Conservation (phyloP, 2,888 invertebrate genomes). For the Isoperla grammatica region DNA sequence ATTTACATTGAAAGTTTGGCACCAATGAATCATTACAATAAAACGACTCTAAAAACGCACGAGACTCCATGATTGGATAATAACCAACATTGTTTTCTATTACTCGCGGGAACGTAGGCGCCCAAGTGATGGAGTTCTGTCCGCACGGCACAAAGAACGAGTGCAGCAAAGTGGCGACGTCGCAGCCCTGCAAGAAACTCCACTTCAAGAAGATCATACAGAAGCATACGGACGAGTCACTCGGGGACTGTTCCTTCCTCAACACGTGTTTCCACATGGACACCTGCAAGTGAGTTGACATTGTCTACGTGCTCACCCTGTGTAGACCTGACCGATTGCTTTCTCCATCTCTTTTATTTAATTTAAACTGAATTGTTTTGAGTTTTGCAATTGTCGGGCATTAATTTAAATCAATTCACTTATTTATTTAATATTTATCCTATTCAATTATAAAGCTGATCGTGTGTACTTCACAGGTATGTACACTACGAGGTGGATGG, state of each 20-base stretch:
- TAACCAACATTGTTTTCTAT: too few relatives aligned
- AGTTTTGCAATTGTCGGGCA: not conserved
- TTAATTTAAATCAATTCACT: not conserved
- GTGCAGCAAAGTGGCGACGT: conserved; percentile 54
- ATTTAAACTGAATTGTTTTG: not conserved
- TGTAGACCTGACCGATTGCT: too few relatives aligned
- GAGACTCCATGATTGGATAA: too few relatives aligned
- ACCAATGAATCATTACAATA: too few relatives aligned
- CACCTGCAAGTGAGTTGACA: conserved; percentile 71
- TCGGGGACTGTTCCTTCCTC: conserved; percentile 95
- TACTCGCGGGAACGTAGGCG: too few relatives aligned
- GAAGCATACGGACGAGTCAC: conserved; percentile 86
- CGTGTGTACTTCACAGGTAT: conserved; percentile 67
- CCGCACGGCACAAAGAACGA: conserved; percentile 91
- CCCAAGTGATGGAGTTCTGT: conserved; percentile 93
- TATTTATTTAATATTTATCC: too few relatives aligned
- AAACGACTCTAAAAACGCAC: too few relatives aligned
- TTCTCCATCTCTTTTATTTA: not conserved
- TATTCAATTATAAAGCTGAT: too few relatives aligned
- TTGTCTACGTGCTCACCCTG: too few relatives aligned
- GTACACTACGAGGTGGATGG: conserved; percentile 97
- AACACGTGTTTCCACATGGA: conserved; percentile 99
- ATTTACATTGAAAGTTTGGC: too few relatives aligned
- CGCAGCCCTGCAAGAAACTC: conserved; percentile 73
- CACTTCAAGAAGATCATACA: conserved; percentile 97